phyloP scores from a whole-genome alignment of 2,113 vertebrate species.

The Bufo gargarizans region DNA sequence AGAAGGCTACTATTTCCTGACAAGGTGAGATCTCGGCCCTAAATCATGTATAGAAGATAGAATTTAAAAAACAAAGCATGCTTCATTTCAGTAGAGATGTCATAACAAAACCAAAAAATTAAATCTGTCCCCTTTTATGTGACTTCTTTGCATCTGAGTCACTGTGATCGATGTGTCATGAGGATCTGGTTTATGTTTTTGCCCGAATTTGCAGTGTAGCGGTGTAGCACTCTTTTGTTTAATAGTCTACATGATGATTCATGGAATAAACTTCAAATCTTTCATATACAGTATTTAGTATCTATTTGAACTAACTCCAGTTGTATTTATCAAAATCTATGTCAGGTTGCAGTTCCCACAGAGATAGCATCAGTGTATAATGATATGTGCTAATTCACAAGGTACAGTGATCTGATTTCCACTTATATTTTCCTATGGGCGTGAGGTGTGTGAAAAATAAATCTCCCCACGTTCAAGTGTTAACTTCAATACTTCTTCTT shows the following conservation, averaged over 20 bases:
- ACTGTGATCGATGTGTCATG: background rate
- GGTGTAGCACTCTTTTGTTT: background rate
- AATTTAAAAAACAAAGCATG: too few relatives aligned
- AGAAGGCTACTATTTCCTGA: too few relatives aligned
- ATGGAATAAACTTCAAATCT: background rate
- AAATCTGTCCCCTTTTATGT: background rate
- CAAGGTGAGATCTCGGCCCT: too few relatives aligned
- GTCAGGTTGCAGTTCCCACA: background rate
- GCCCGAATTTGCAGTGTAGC: background rate
- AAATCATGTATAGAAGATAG: too few relatives aligned
- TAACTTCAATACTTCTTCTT: background rate
- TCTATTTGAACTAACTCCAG: background rate
- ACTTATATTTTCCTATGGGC: background rate
- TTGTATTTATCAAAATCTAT: background rate
- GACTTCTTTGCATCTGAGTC: background rate
- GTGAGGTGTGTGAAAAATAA: too few relatives aligned
- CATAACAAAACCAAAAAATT: too few relatives aligned
- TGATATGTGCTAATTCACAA: background rate
- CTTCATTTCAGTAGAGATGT: too few relatives aligned
- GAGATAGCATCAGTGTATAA: background rate
- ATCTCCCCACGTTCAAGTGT: background rate
- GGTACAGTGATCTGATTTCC: background rate
- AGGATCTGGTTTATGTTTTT: background rate
- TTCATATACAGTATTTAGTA: background rate
- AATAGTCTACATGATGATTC: background rate